phyloP scores from a whole-genome alignment of 2,888 invertebrate genomes.

The Caenorhabditis afra region DNA sequence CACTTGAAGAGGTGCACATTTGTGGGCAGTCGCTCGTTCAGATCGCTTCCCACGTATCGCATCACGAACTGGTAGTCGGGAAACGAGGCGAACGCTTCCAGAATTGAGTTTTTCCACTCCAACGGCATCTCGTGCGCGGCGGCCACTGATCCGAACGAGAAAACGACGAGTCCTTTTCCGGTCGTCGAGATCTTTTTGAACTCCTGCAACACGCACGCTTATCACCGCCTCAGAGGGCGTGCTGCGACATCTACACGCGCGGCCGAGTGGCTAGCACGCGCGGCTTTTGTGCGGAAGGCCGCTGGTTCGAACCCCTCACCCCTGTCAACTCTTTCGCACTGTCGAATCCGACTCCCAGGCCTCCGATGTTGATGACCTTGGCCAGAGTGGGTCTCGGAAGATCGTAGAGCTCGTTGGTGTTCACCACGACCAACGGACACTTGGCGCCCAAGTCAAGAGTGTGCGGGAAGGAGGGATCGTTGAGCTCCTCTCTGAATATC shows the following conservation, averaged over 20 bases:
- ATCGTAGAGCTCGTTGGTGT: constrained; percentile 73
- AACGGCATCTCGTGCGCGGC: constrained; percentile 64
- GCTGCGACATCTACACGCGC: too few relatives aligned
- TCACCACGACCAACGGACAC: constrained; percentile 70
- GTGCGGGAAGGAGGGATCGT: constrained; percentile 71
- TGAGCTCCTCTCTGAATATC: constrained; percentile 68
- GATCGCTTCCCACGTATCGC: constrained; percentile 62
- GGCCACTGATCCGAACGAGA: constrained; percentile 73
- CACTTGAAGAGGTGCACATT: constrained; percentile 72
- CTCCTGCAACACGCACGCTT: constrained; percentile 15
- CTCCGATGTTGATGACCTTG: constrained; percentile 74
- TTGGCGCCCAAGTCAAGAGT: constrained; percentile 64
- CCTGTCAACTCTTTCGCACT: constrained; percentile 64
- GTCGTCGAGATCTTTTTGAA: constrained; percentile 65
- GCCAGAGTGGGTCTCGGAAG: constrained; percentile 71
- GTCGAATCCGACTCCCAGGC: constrained; percentile 72
- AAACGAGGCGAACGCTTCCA: constrained; percentile 65
- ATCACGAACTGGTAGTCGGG: constrained; percentile 70
- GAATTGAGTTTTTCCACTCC: constrained; percentile 59
- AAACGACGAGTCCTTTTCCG: constrained; percentile 67
- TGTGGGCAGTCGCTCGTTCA: constrained; percentile 50
- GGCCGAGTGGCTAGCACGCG: too few relatives aligned
- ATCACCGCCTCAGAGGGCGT: background rate
- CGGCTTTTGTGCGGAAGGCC: too few relatives aligned
- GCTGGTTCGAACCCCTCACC: constrained; percentile 21